Base-by-base conservation (phyloP, 1,140 invertebrate genomes). In the Armadillidium nasatum region DNA sequence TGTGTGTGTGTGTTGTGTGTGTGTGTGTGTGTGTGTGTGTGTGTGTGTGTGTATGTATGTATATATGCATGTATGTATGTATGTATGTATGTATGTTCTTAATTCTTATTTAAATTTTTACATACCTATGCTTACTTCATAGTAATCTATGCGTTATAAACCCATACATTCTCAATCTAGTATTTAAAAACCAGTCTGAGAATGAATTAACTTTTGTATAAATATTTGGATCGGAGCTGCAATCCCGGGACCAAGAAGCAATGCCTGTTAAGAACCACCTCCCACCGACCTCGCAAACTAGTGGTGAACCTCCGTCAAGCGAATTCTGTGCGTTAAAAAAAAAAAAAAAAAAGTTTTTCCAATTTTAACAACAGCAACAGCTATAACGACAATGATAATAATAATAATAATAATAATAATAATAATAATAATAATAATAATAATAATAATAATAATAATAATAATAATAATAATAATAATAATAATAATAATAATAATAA, bases 121-220 rank as follows among this genome's bases (percentile, higher is more conserved):
- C 19, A 23, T 70, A 33, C 33, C 33, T 33, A 33, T 33, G 6
- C 6, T 33, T 33, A 6, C 33, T 33, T 33, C 33, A 33, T 33
- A 33, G 33, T 33, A 33, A 33, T 19, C 45, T 11, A 46, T 54
- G 54, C 0, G 78, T 74, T 15, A 71, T 23, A 45, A 76, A 76
- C 10, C 75, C 78, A 44, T 76, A 43, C 68, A 74, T 71, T 13
- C 75, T 23, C 0, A 79, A 66, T 60, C 73, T 72, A 13, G 78
- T 71, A 2, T 73, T 71, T 23, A 75, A 74, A n/a, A 74, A n/a
- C 74, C 75, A 79, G 44, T 60, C 73, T 9, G 78, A 73, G 72
- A 74, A 76, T 10, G 78, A 68, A 7, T 71, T 21, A 4, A 71
- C 72, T 6, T 74, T 54, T 2, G 77, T 73, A 73, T 75, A 78